A percentile compares a stretch with the other conserved stretches of the same genome.
phyloP scores from a whole-genome alignment of 1,140 invertebrate species.

The Bombus vancouverensis region DNA sequence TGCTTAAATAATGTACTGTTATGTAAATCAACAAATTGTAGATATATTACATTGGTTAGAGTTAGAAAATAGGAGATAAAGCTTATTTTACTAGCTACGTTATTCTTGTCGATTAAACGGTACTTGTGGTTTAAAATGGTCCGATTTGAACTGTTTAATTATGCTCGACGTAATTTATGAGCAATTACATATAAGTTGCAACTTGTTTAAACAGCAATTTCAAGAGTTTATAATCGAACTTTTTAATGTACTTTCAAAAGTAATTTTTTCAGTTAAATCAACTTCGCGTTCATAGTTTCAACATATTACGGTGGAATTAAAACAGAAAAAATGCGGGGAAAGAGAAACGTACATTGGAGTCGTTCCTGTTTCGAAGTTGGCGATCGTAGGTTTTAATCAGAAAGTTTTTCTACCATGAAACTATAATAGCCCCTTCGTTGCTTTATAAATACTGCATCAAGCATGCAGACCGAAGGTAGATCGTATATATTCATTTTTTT shows the following conservation, averaged over 20 bases:
- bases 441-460: conserved; percentile 16
- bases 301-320: conserved; percentile 9
- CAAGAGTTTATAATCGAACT: background rate
- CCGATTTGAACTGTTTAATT: background rate
- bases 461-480: background rate
- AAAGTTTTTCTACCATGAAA: conserved; percentile 10
- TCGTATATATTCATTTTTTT: background rate
- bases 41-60: too few species aligned
- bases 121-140: too few species aligned
- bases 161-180: background rate
- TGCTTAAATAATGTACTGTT: background rate
- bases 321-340: background rate
- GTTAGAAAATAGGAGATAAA: too few species aligned
- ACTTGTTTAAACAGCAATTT: conserved; percentile 3
- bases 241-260: background rate
- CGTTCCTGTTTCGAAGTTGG: conserved; percentile 22
- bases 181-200: background rate
- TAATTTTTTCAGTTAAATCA: conserved; percentile 7
- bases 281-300: conserved; percentile 11
- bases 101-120: background rate
- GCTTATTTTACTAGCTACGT: too few species aligned
- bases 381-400: conserved; percentile 32
- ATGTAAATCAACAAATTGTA: background rate
- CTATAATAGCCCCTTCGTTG: conserved; percentile 15
- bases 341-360: background rate